Base-by-base conservation (phyloP, 2,888 invertebrate genomes). In the Acanthosoma haemorrhoidale region DNA sequence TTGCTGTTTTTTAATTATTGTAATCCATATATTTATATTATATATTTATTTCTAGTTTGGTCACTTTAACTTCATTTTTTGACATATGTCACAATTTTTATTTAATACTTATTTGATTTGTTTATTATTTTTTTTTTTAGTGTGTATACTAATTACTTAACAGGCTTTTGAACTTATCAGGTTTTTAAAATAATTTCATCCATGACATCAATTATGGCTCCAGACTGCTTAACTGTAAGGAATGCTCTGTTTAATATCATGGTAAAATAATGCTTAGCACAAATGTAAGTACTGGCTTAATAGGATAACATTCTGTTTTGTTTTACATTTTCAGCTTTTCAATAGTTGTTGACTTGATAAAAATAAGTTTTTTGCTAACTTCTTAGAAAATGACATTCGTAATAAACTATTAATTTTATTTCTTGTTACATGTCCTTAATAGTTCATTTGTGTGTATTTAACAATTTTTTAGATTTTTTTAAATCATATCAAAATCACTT, bases 111-210 rank as follows among this genome's bases (percentile, higher is more conserved):
- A 3, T 51, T 25, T 25, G 9, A 6, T 25, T 5, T 51, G 13
- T 51, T 13, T 43, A 2, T 51, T 51, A 25, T 43, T 43, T 43
- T 51, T 51, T 51, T 51, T 51, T 51, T 51, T 51, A 51, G 51
- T 51, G 21, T 25, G 13, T 25, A 25, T 51, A 51, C 21, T 51
- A 51, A 51, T 25, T 51, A 25, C 51, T 25, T 51, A 51, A 51
- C 21, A 25, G 51, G 51, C 51, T 51, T 51, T n/a, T 21, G 13
- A 41, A 3, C 18, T 16, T 43, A 43, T 21, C 43, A 21, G 16
- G n/a, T n/a, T 18, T 43, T 43, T 9, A 21, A 43, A 4, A 21
- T 21, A 21, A 25, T 51, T 21, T 25, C 51, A 51, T 25, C 51
- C 9, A 16, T 51, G 9, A 51, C 21, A 25, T 51, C n/a, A n/a